Conservation (phyloP, 1,140 invertebrate species). For the Megalonaias nervosa region DNA sequence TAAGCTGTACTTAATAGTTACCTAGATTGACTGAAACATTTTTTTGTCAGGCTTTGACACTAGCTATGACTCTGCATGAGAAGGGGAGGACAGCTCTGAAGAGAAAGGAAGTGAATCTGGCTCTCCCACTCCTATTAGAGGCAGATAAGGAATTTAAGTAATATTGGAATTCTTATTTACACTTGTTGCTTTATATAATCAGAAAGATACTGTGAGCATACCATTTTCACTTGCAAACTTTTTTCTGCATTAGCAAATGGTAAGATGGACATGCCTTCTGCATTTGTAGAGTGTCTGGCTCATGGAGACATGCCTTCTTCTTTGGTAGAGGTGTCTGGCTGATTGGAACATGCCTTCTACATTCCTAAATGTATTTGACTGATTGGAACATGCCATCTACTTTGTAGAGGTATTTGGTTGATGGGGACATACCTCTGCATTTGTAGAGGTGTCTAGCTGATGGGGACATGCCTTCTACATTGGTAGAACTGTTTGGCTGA, state of each 20-base stretch:
- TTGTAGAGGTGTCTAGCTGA: not conserved
- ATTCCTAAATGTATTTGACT: no score
- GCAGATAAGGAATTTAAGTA: slow-evolving; percentile 83
- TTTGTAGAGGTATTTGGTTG: not conserved
- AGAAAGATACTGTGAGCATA: not conserved
- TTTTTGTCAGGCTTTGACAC: slow-evolving; percentile 75
- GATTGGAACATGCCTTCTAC: no score
- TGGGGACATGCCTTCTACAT: no score
- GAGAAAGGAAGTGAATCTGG: slow-evolving; percentile 78
- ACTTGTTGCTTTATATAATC: not conserved
- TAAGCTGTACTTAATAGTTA: not conserved
- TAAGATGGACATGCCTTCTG: not conserved
- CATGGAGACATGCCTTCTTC: not conserved
- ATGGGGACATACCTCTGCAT: not conserved
- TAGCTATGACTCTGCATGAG: slow-evolving; percentile 85
- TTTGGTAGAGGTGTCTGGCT: slow-evolving; percentile 1
- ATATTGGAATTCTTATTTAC: slow-evolving; percentile 4
- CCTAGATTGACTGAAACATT: not conserved
- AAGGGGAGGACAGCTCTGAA: slow-evolving; percentile 81
- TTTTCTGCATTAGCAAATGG: slow-evolving; percentile 4
- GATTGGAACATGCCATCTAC: not conserved
- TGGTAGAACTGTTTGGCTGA: no score
- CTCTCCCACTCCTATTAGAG: slow-evolving; percentile 82
- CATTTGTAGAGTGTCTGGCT: not conserved
- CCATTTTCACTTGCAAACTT: not conserved